Evolutionary conservation across 2,888 invertebrate genomes (phyloP).

Genomic region (Luffia ferchaultella): DNA sequence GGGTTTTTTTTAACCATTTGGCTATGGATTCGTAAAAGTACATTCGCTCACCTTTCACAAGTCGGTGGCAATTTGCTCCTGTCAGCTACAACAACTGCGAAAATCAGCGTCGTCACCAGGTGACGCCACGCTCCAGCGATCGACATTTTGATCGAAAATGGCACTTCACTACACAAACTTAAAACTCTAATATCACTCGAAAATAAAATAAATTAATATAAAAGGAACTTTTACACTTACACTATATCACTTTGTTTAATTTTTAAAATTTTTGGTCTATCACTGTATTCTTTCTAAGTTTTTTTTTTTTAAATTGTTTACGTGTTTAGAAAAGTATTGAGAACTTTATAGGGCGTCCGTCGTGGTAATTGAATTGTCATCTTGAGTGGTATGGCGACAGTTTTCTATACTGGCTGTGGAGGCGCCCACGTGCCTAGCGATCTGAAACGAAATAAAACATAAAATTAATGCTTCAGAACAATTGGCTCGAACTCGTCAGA

Average conservation of each 20-base stretch:
- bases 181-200: constrained; percentile 43
- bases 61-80: constrained; percentile 54
- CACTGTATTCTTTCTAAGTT: constrained; percentile 19
- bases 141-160: constrained; percentile 18
- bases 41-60: constrained; percentile 58
- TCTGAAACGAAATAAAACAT: constrained; percentile 37
- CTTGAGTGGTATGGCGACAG: constrained; percentile 31
- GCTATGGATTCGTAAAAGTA: too few relatives aligned
- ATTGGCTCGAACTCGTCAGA: neutral
- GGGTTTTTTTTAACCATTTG: too few relatives aligned
- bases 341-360: constrained; percentile 41
- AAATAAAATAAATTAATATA: constrained; percentile 8
- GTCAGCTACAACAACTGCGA: constrained; percentile 33
- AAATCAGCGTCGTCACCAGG: constrained; percentile 27
- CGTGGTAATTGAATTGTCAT: constrained; percentile 42
- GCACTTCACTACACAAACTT: constrained; percentile 32
- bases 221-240: constrained; percentile 8
- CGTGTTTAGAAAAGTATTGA: constrained; percentile 49
- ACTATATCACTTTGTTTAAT: constrained; percentile 15
- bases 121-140: constrained; percentile 17
- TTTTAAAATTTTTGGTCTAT: constrained; percentile 27
- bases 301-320: constrained; percentile 21
- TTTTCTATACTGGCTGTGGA: constrained; percentile 16
- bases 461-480: neutral
- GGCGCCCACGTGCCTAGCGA: constrained; percentile 27